These are phyloP conservation scores for Notolepis coatsorum DNA, from an alignment of 2,797 vertebrate species.

Conservation along the genomic window DNA sequence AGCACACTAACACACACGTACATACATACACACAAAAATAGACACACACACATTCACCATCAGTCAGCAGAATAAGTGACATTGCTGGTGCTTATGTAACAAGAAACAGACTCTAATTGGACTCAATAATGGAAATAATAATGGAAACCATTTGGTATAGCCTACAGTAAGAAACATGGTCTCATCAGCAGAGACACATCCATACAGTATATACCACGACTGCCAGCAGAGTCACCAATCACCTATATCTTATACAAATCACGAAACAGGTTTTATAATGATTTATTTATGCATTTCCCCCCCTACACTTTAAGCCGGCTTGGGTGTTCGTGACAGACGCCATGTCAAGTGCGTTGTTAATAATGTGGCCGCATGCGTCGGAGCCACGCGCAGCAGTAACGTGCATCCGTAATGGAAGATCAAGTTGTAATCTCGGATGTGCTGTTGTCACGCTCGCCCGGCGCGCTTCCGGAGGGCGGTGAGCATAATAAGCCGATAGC, in stretches of 20 bases:
- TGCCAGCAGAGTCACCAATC: no score
- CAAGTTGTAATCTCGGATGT: constrained; percentile 9
- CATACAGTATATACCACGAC: no score
- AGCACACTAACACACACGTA: background rate
- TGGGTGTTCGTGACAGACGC: constrained; percentile 1
- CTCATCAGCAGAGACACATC: no score
- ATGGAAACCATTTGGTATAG: no score
- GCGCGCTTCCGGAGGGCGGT: background rate
- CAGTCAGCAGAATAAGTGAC: constrained; percentile 1
- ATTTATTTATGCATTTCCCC: no score
- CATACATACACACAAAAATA: background rate
- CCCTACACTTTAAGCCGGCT: no score
- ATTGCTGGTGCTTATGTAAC: constrained; percentile 4
- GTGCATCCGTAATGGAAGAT: constrained; percentile 29
- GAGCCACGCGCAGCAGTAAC: constrained; percentile 11
- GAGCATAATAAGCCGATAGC: constrained; percentile 9
- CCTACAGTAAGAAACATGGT: no score
- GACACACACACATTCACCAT: background rate
- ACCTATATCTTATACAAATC: no score
- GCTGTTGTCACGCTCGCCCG: background rate
- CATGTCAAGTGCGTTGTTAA: constrained; percentile 25
- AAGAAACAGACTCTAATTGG: no score
- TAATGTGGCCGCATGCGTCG: constrained; percentile 20
- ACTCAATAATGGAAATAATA: no score
- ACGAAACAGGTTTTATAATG: no score